These are phyloP conservation scores for Brachionus paranguensis DNA, from an alignment of 1,140 invertebrate genomes.

Conservation along the genomic window DNA sequence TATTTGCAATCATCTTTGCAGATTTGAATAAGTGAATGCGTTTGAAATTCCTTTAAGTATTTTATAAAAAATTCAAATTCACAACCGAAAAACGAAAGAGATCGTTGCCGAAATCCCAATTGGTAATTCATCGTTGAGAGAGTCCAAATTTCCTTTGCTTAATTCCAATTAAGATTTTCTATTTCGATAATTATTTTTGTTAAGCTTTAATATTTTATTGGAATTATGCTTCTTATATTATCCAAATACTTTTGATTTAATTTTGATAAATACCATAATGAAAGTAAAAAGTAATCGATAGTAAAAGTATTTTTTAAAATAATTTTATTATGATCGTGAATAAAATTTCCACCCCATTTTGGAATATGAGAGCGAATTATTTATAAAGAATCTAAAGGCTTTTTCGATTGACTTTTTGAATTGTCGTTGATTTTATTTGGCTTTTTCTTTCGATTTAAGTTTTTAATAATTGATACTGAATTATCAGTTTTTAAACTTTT, in stretches of 20 bases:
- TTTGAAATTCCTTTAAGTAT: slow-evolving; percentile 18
- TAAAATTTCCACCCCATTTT: background rate
- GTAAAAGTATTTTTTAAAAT: background rate
- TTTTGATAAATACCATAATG: slow-evolving; percentile 11
- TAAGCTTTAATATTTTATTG: background rate
- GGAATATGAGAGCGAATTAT: background rate
- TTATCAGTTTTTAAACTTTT: background rate
- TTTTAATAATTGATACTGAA: background rate
- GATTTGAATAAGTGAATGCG: background rate
- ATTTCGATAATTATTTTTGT: background rate
- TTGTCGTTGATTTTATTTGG: background rate
- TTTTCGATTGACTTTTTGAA: slow-evolving; percentile 22
- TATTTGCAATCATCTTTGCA: background rate
- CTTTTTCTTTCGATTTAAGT: background rate
- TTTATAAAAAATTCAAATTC: background rate
- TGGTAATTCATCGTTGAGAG: background rate
- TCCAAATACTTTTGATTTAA: slow-evolving; percentile 2
- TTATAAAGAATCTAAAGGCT: background rate
- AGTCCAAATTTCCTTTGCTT: slow-evolving; percentile 18
- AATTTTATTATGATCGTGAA: background rate
- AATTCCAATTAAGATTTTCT: slow-evolving; percentile 12
- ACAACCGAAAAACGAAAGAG: background rate
- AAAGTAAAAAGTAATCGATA: slow-evolving; percentile 12
- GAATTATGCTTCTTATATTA: background rate
- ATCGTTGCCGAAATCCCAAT: background rate